A percentile compares a stretch with the other conserved stretches of the same genome.
These are phyloP conservation scores for Philotrypesis tridentata DNA, from an alignment of 1,140 invertebrate species.

Conservation along the genomic window DNA sequence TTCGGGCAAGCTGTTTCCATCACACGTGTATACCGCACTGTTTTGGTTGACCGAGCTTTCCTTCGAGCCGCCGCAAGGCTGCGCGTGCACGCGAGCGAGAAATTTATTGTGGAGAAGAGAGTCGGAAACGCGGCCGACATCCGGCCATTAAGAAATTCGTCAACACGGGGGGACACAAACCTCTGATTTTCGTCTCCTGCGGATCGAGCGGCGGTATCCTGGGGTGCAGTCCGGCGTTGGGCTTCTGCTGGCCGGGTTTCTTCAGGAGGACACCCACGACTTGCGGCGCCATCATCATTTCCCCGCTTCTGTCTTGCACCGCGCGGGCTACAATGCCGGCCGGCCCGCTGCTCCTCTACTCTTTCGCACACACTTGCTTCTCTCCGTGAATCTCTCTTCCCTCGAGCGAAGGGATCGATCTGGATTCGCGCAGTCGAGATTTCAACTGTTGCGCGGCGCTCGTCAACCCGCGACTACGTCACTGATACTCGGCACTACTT, in stretches of 20 bases:
- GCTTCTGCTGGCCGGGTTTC: conserved; percentile 65
- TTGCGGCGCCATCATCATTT: conserved; percentile 70
- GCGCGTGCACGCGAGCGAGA: no score
- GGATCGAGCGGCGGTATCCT: conserved; percentile 63
- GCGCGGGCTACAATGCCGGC: background rate
- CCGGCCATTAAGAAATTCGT: background rate
- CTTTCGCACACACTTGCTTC: background rate
- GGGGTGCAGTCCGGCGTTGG: conserved; percentile 54
- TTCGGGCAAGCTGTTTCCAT: no score
- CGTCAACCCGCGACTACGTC: background rate
- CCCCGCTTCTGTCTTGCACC: background rate
- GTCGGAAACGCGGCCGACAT: background rate
- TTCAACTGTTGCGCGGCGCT: background rate
- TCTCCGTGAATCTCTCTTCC: no score
- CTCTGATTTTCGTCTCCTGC: conserved; percentile 70
- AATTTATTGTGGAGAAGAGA: background rate
- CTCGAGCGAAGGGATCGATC: background rate
- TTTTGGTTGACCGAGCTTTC: background rate
- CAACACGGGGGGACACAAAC: conserved; percentile 49
- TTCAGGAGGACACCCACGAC: conserved; percentile 70
- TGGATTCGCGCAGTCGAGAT: background rate
- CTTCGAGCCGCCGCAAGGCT: no score
- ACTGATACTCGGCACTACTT: conserved; percentile 16
- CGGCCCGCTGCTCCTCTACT: background rate
- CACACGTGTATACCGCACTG: background rate